Conservation (phyloP, 2,888 invertebrate species). For the Cataglyphis rosenhaueri region DNA sequence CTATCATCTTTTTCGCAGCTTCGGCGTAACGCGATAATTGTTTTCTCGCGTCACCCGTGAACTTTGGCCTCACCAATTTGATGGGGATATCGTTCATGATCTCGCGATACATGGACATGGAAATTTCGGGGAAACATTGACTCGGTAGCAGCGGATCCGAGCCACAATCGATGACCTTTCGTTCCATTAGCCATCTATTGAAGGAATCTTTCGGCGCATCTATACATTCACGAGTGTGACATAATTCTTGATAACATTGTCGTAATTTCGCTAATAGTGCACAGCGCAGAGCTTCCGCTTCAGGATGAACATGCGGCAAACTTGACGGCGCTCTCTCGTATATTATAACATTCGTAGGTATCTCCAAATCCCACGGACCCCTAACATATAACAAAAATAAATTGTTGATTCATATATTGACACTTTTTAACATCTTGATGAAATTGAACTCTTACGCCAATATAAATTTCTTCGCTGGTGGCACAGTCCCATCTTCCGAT, state of each 20-base stretch:
- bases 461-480: conserved; percentile 94
- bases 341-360: conserved; percentile 96
- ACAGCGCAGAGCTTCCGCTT: conserved; percentile 95
- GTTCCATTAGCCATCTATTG: conserved; percentile 98
- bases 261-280: conserved; percentile 93
- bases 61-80: conserved; percentile 97
- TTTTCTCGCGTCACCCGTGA: conserved; percentile 97
- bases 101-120: conserved; percentile 97
- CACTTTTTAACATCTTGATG: not conserved
- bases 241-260: conserved; percentile 97
- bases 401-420: conserved; percentile 1
- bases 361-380: conserved; percentile 98
- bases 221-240: conserved; percentile 96
- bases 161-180: conserved; percentile 93
- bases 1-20: conserved; percentile 98
- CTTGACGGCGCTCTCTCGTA: conserved; percentile 94
- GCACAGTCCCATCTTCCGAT: conserved; percentile 91
- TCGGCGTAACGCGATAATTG: conserved; percentile 97
- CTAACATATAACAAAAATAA: conserved; percentile 77
- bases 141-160: conserved; percentile 96
- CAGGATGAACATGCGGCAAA: conserved; percentile 97
- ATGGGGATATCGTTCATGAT: conserved; percentile 99
- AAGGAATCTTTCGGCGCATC: conserved; percentile 99
- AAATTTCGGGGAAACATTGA: conserved; percentile 96
- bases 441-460: conserved; percentile 87